Percentiles rank a stretch among this genome's conserved stretches.
Conservation (phyloP, 2,888 invertebrate species). For the Drosophila atripex region DNA sequence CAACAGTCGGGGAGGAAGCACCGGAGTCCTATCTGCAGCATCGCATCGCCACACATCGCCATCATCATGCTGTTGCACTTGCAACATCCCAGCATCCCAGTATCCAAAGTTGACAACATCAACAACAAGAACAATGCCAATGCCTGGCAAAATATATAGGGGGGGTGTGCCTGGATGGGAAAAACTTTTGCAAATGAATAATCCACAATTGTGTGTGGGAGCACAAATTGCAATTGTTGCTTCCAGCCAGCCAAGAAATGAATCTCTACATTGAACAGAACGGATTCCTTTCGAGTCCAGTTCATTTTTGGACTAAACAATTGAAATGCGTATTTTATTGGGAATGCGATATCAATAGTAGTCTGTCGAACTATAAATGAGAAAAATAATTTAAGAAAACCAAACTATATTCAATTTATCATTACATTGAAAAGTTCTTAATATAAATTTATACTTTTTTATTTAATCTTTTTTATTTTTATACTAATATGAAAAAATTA, state of each 20-base stretch:
- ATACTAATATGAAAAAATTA: not conserved
- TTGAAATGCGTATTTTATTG: not conserved
- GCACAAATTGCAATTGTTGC: constrained; percentile 76
- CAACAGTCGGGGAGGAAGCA: constrained; percentile 16
- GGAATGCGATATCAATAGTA: not conserved
- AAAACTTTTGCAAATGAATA: constrained; percentile 72
- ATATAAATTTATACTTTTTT: not conserved
- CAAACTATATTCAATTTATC: too few species aligned
- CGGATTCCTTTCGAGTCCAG: not conserved
- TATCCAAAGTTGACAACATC: constrained; percentile 43
- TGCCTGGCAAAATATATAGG: constrained; percentile 19
- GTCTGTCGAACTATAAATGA: not conserved
- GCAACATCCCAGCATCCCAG: constrained; percentile 14
- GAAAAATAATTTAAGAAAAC: not conserved
- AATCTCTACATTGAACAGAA: constrained; percentile 27
- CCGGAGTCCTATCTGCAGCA: constrained; percentile 20
- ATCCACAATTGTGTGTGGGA: constrained; percentile 67
- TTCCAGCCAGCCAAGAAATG: constrained; percentile 51
- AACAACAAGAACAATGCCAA: constrained; percentile 37
- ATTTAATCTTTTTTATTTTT: not conserved
- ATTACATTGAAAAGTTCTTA: not conserved
- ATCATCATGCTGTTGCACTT: constrained; percentile 31
- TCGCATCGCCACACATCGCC: constrained; percentile 31
- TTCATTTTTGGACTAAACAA: not conserved
- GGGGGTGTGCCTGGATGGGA: constrained; percentile 31